Evolutionary conservation across 1,140 invertebrate genomes (phyloP).

Genomic region (Brachionus koreanus): DNA sequence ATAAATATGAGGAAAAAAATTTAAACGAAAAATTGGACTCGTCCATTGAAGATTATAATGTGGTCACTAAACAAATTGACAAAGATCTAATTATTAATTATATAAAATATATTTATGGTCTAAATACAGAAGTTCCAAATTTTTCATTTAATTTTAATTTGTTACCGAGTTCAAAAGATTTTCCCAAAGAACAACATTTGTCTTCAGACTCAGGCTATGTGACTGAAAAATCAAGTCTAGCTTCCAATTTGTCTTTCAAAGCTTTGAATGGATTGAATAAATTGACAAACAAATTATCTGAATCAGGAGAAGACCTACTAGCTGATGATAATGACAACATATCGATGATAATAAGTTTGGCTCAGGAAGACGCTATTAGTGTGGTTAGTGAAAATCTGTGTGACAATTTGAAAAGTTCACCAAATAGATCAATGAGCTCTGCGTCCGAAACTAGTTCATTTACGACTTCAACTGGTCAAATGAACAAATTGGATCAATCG

Average conservation of each 20-base stretch:
- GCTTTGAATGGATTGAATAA: background rate
- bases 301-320: background rate
- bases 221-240: background rate
- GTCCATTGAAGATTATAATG: background rate
- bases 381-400: background rate
- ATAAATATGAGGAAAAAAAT: background rate
- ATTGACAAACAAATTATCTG: background rate
- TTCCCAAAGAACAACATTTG: background rate
- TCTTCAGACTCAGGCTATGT: background rate
- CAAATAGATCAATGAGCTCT: background rate
- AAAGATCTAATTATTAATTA: background rate
- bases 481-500: background rate
- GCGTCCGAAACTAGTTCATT: background rate
- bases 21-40: background rate
- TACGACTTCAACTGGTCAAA: background rate
- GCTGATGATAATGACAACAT: constrained; percentile 24
- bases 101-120: constrained; percentile 2
- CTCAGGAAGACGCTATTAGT: background rate
- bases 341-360: background rate
- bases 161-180: background rate
- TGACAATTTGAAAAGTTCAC: background rate
- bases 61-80: background rate
- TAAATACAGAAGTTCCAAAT: background rate
- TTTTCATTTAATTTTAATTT: background rate
- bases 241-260: background rate